Base-by-base conservation (phyloP, 2,888 invertebrate species). In the Cryptus viduatorius region DNA sequence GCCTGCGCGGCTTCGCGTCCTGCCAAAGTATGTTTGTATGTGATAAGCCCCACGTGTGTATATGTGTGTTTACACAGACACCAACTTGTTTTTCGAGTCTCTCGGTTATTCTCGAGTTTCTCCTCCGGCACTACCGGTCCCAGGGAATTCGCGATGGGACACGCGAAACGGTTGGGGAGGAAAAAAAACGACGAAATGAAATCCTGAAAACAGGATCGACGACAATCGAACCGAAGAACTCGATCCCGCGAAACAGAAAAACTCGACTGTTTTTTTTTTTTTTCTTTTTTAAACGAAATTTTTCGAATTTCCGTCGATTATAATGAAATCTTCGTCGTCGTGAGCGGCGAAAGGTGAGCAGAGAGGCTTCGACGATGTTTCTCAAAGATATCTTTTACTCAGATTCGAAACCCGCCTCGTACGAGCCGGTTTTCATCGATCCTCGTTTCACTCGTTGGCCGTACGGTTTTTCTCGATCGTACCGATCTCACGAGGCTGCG, bases 401-500 rank as follows among this genome's bases (percentile, higher is more conserved):
- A 16, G 48, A 50, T 31, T 8, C 46, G 69, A 69, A 64, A 64
- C 68, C 50, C n/a, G 50, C 68, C 75, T 79, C 37, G 61, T 44
- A 50, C 64, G 46, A 68, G 56, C 80, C 73, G 69, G 71, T 73
- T 59, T 44, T 7, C 29, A 61, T 68, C 50, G 67, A 37, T 72
- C 50, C 44, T 48, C 61, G 61, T 31, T 56, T 46, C 46, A 44
- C 48, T 71, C 65, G 68, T 53, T 50, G 24, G 31, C 24, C 61
- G 48, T 61, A n/a, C 53, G 50, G 42, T 48, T 31, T 72, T 59
- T 75, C 48, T 69, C 48, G 65, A 65, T 71, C 75, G 24, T 59
- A 59, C 68, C 73, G 53, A 82, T 82, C 75, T 48, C 79, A 71
- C 69, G 19, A 42, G 44, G 4, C 69, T 72, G 79, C 76, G 79